Percentiles rank a stretch among this genome's conserved stretches.
Evolutionary conservation across 2,888 invertebrate species (phyloP).

Genomic region (Spatulosminthurus flaviceps): DNA sequence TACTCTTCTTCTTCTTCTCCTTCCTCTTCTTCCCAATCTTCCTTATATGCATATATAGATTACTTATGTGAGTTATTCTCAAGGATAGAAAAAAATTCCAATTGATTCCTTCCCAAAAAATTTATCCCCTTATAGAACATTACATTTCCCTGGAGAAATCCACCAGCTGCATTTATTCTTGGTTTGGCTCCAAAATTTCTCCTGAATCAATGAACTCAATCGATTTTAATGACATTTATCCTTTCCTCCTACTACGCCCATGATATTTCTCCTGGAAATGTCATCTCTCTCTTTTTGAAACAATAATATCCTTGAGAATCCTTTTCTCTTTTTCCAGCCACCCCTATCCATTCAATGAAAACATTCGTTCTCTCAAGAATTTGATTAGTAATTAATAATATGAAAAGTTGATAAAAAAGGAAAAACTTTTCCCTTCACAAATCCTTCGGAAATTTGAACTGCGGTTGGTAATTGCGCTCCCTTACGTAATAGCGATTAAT

Average conservation of each 20-base stretch:
- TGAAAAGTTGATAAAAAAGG: too few species aligned
- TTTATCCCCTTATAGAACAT: not conserved
- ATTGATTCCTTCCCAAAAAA: conserved; percentile 38
- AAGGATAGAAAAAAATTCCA: conserved; percentile 29
- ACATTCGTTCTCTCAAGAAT: too few species aligned
- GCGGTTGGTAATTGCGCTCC: too few species aligned
- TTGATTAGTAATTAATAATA: too few species aligned
- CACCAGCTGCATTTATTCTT: conserved; percentile 1
- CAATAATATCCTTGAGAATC: too few species aligned
- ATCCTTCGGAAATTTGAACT: too few species aligned
- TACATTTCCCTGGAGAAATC: not conserved
- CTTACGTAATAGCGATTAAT: too few species aligned
- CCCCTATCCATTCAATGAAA: too few species aligned
- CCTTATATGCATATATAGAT: not conserved
- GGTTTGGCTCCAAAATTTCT: not conserved
- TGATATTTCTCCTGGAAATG: not conserved
- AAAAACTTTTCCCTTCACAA: too few species aligned
- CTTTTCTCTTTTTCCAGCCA: too few species aligned
- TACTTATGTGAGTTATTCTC: not conserved
- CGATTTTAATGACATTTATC: not conserved
- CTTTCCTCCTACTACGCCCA: not conserved
- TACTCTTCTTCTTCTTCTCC: not conserved
- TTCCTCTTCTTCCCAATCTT: not conserved
- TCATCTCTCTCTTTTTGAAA: not conserved
- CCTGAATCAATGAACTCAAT: not conserved